Conservation (phyloP, 2,888 invertebrate genomes). For the Beris morrisii region DNA sequence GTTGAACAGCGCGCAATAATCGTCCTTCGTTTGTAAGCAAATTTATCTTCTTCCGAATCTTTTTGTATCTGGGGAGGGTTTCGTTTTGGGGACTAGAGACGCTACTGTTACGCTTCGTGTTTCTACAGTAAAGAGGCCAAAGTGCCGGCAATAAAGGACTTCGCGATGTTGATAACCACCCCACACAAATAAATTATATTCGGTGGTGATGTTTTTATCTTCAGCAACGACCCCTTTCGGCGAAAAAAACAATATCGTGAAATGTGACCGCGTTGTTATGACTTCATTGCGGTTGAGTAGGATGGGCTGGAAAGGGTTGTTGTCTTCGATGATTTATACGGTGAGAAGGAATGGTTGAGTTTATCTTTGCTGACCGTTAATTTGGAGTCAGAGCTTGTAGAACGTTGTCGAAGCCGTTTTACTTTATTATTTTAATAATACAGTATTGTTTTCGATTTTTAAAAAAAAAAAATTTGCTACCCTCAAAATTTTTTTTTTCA, state of each 20-base stretch:
- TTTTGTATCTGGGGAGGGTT: constrained; percentile 14
- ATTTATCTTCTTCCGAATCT: constrained; percentile 29
- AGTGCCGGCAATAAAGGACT: constrained; percentile 32
- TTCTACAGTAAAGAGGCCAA: constrained; percentile 23
- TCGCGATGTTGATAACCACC: constrained; percentile 26
- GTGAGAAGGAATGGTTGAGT: not conserved
- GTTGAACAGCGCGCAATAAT: constrained; percentile 15
- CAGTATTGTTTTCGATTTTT: no score
- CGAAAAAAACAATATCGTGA: no score
- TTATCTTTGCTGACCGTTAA: constrained; percentile 28
- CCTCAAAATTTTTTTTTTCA: no score
- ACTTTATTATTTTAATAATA: no score
- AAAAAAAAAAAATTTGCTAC: no score
- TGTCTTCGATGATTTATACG: constrained; percentile 15
- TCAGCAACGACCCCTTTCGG: not conserved
- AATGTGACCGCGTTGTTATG: no score
- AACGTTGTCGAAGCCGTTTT: no score
- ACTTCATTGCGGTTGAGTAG: no score
- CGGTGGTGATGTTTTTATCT: constrained; percentile 31
- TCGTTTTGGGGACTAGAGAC: constrained; percentile 6
- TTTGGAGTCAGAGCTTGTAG: not conserved
- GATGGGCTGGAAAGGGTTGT: no score
- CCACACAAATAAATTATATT: constrained; percentile 31
- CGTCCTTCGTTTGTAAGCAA: constrained; percentile 31
- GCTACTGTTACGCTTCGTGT: not conserved